phyloP scores from a whole-genome alignment of 1,140 invertebrate genomes.

The Magallana angulata region DNA sequence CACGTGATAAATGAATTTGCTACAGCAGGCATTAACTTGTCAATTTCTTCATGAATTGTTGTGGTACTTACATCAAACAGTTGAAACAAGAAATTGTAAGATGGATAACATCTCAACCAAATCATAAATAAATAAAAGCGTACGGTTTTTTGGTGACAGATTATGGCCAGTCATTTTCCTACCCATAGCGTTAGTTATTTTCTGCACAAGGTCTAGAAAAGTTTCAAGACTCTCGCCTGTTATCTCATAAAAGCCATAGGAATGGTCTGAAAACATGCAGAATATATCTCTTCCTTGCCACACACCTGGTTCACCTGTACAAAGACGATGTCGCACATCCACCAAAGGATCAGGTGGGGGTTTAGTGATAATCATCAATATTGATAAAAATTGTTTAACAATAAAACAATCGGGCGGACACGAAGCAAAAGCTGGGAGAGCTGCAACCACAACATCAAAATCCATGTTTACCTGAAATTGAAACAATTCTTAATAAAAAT shows the following conservation, averaged over 20 bases:
- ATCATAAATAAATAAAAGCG: background rate
- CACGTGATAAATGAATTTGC: background rate
- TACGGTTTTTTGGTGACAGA: no score
- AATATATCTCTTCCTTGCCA: background rate
- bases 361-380: no score
- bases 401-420: background rate
- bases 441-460: background rate
- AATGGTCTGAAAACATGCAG: background rate
- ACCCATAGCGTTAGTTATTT: no score
- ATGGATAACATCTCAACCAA: background rate
- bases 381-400: no score
- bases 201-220: background rate
- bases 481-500: no score
- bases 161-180: no score
- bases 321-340: no score
- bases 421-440: slow-evolving; percentile 1
- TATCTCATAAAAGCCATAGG: background rate
- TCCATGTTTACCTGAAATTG: background rate
- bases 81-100: background rate
- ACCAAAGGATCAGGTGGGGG: no score
- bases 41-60: background rate
- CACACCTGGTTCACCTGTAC: no score
- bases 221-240: background rate
- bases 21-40: background rate
- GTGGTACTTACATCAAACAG: background rate